A percentile compares a stretch with the other conserved stretches of the same genome.
Conservation (phyloP, 2,888 invertebrate genomes). For the Cryptops parisi region DNA sequence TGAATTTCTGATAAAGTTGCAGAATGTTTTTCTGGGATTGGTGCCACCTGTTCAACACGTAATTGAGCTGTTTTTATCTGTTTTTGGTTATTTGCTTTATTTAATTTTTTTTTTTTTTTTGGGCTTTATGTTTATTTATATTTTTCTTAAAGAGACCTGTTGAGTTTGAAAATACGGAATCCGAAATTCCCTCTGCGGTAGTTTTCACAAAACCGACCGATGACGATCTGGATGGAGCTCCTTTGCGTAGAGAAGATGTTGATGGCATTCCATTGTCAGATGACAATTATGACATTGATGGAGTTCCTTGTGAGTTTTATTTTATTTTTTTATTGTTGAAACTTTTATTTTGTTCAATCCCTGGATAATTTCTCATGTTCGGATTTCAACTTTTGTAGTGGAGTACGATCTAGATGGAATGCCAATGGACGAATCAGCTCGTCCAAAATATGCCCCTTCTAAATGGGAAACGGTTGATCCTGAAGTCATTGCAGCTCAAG, state of each 20-base stretch:
- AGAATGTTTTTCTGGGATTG: constrained; percentile 80
- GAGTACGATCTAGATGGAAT: constrained; percentile 23
- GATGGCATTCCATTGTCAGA: constrained; percentile 25
- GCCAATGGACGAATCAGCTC: constrained; percentile 19
- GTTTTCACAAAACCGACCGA: no score
- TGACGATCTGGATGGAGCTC: constrained; percentile 55
- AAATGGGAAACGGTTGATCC: constrained; percentile 96
- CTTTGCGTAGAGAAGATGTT: no score
- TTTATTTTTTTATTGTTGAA: constrained; percentile 4
- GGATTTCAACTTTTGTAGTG: constrained; percentile 2
- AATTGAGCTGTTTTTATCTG: no score
- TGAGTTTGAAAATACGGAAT: no score
- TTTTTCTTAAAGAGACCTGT: no score
- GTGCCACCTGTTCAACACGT: constrained; percentile 25
- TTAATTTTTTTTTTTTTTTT: no score
- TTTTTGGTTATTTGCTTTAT: no score
- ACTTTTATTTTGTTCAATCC: no score
- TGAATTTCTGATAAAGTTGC: constrained; percentile 71
- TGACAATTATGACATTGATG: no score
- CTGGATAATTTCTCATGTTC: neutral
- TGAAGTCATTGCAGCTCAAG: constrained; percentile 50
- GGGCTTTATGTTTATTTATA: no score
- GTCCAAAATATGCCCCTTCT: constrained; percentile 54
- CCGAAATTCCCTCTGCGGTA: no score
- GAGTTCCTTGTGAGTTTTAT: constrained; percentile 39